These are phyloP conservation scores for Phytoseiulus persimilis DNA, from an alignment of 2,888 invertebrate species.

Conservation along the genomic window DNA sequence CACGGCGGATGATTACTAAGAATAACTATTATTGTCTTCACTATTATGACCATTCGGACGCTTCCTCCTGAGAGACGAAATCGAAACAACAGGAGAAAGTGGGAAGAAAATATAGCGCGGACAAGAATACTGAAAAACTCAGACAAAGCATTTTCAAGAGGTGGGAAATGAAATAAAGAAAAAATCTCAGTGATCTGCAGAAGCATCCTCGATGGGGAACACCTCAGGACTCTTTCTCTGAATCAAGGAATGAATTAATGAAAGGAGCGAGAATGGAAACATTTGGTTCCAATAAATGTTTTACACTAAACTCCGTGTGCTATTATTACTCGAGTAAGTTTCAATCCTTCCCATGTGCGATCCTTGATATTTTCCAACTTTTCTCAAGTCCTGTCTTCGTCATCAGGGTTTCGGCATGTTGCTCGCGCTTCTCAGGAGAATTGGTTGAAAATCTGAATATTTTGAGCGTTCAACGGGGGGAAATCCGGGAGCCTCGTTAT, in stretches of 20 bases:
- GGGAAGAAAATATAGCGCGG: not conserved
- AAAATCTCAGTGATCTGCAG: not conserved
- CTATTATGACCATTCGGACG: not conserved
- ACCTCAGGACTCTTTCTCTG: not conserved
- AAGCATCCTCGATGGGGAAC: not conserved
- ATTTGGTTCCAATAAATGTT: constrained; percentile 37
- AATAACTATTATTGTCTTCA: not conserved
- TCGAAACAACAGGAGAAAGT: not conserved
- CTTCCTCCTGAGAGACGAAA: not conserved
- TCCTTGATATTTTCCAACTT: too few species aligned
- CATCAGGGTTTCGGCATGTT: too few species aligned
- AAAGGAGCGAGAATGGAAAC: constrained; percentile 11
- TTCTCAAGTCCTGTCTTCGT: too few species aligned
- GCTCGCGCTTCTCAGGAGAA: too few species aligned
- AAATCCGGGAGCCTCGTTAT: too few species aligned
- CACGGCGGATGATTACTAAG: not conserved
- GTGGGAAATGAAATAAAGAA: not conserved
- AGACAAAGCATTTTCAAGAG: not conserved
- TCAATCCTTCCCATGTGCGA: not conserved
- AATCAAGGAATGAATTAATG: not conserved
- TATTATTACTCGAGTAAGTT: too few species aligned
- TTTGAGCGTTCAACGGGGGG: too few species aligned
- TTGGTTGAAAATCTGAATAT: too few species aligned
- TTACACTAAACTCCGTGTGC: not conserved
- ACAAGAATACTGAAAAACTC: not conserved